A percentile compares a stretch with the other conserved stretches of the same genome.
Evolutionary conservation across 2,888 invertebrate species (phyloP).

Genomic region (Protophormia terraenovae): DNA sequence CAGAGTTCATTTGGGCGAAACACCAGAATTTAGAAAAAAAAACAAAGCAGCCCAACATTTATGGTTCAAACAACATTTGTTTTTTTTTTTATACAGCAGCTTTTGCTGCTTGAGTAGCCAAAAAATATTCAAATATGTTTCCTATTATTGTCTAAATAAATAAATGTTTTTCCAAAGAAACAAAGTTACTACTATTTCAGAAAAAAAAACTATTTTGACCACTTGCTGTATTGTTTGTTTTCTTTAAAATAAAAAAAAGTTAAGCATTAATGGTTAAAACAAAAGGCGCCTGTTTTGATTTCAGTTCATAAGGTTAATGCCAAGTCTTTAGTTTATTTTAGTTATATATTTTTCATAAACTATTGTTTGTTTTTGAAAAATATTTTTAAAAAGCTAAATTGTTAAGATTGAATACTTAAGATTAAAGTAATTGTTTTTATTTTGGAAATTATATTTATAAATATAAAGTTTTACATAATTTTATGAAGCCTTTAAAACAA

Average conservation of each 20-base stretch:
- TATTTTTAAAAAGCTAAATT: not conserved
- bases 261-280: constrained; percentile 44
- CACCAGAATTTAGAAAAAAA: not conserved
- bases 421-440: not conserved
- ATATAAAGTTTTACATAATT: too few relatives aligned
- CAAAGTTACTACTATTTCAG: constrained; percentile 33
- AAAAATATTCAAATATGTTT: constrained; percentile 62
- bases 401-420: not conserved
- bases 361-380: not conserved
- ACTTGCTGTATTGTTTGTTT: constrained; percentile 67
- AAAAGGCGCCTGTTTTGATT: constrained; percentile 64
- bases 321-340: constrained; percentile 32
- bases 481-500: not conserved
- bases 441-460: too few relatives aligned
- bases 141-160: constrained; percentile 46
- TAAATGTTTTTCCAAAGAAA: constrained; percentile 25
- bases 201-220: constrained; percentile 53
- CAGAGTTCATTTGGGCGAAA: constrained; percentile 58
- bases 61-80: constrained; percentile 51
- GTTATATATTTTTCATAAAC: not conserved
- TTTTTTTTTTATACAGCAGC: constrained; percentile 50
- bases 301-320: constrained; percentile 66
- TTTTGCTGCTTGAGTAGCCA: constrained; percentile 67
- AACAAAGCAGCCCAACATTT: constrained; percentile 34
- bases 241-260: not conserved